These are phyloP conservation scores for Setipinna tenuifilis DNA, from an alignment of 2,797 vertebrate genomes.

Conservation along the genomic window DNA sequence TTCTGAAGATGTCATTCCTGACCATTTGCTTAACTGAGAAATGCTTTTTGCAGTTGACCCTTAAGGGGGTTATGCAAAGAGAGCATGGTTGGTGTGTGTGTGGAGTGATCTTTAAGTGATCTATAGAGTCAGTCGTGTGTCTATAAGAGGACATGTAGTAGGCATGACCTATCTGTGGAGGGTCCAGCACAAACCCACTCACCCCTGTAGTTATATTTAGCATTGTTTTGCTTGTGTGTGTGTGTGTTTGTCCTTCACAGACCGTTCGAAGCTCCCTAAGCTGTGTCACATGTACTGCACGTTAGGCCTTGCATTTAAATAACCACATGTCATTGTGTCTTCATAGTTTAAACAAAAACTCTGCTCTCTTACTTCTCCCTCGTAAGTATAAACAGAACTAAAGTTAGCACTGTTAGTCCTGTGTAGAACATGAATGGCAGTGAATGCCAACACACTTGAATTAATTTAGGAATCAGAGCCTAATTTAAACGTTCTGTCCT, in stretches of 20 bases:
- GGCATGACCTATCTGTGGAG: neutral
- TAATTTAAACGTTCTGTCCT: neutral
- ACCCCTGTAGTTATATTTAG: slow-evolving; percentile 2
- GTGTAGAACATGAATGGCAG: neutral
- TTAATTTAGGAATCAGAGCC: neutral
- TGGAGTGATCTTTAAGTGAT: neutral
- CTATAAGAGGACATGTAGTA: neutral
- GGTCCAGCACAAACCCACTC: neutral
- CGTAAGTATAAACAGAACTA: neutral
- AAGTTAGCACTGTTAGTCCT: neutral
- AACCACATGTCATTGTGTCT: neutral
- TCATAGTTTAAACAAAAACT: neutral
- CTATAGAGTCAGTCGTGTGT: neutral
- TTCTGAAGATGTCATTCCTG: neutral
- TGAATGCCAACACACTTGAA: neutral
- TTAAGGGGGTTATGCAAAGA: neutral
- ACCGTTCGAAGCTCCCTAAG: neutral
- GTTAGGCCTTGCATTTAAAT: neutral
- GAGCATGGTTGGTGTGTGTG: neutral
- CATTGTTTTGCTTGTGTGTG: neutral
- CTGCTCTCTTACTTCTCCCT: neutral
- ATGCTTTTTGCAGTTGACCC: neutral
- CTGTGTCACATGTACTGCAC: neutral
- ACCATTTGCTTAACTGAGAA: neutral
- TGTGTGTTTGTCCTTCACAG: neutral